Evolutionary conservation across 2,888 invertebrate genomes (phyloP).

Genomic region (Lasioglossum zephyrum): DNA sequence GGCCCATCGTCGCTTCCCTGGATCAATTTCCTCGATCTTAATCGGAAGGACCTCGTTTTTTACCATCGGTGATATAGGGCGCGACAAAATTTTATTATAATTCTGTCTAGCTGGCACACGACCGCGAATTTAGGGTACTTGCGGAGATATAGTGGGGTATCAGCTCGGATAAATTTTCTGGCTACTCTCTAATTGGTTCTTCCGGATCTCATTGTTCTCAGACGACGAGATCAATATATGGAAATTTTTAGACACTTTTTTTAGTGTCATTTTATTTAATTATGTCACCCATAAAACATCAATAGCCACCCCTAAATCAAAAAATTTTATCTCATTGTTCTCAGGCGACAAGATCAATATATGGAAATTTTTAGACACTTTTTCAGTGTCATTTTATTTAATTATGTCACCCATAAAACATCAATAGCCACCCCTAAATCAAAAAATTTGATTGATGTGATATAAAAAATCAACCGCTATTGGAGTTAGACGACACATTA

Average conservation of each 20-base stretch:
- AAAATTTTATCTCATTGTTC: neutral
- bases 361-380: neutral
- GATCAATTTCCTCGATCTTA: slow-evolving; percentile 2
- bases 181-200: neutral
- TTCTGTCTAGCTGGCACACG: slow-evolving; percentile 9
- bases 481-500: neutral
- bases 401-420: neutral
- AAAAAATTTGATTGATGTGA: neutral
- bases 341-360: too few relatives aligned
- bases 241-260: neutral
- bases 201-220: neutral
- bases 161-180: neutral
- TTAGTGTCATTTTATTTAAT: too few relatives aligned
- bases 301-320: too few relatives aligned
- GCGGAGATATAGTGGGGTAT: neutral
- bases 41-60: slow-evolving; percentile 8
- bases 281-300: too few relatives aligned
- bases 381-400: neutral
- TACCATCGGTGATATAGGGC: neutral
- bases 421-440: neutral
- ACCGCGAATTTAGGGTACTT: neutral
- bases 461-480: neutral
- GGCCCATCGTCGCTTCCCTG: slow-evolving; percentile 26
- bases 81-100: slow-evolving; percentile 1
- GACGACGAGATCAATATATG: too few relatives aligned